Evolutionary conservation across 2,797 vertebrate species (phyloP).

Genomic region (Gambusia yucatana): DNA sequence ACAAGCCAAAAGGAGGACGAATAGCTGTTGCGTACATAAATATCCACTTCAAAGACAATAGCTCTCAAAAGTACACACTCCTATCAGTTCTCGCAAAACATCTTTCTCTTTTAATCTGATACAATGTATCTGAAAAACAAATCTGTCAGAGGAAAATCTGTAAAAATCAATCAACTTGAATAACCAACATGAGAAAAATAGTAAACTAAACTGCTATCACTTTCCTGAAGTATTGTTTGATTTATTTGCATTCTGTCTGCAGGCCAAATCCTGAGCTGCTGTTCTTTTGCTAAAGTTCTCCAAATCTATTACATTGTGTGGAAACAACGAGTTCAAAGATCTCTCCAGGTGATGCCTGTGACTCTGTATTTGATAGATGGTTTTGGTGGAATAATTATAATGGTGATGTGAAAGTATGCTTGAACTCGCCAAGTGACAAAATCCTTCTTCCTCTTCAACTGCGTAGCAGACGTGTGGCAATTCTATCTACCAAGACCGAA

Average conservation of each 20-base stretch:
- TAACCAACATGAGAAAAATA: not conserved
- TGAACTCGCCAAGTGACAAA: not conserved
- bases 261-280: not conserved
- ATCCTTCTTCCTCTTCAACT: not conserved
- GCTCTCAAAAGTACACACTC: not conserved
- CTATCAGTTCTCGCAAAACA: not conserved
- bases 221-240: not conserved
- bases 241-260: not conserved
- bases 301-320: not conserved
- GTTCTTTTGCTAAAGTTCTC: not conserved
- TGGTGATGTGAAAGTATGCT: not conserved
- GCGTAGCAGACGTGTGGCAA: not conserved
- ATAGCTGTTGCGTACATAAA: not conserved
- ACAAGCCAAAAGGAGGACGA: not conserved
- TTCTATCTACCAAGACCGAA: not conserved
- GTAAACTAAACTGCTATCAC: not conserved
- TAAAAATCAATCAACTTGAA: not conserved
- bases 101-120: not conserved
- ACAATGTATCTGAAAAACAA: not conserved
- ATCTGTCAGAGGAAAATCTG: not conserved
- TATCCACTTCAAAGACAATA: not conserved
- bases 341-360: not conserved
- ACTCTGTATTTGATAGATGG: not conserved
- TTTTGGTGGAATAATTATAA: not conserved
- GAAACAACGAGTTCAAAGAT: not conserved